Evolutionary conservation across 2,888 invertebrate species (phyloP).

Genomic region (Galerucella calmariensis): DNA sequence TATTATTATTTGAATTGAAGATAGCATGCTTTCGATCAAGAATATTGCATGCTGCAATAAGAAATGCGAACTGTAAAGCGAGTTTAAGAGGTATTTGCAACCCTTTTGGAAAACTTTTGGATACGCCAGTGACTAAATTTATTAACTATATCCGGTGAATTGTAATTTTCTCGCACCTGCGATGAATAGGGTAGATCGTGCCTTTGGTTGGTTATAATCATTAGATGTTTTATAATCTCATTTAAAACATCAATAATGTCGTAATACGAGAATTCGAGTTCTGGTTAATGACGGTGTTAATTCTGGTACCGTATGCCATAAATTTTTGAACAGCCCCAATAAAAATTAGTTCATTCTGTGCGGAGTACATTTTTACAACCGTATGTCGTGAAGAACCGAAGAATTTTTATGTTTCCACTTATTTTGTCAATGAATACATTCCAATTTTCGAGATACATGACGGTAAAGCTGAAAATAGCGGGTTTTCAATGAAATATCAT

Average conservation of each 20-base stretch:
- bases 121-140: constrained; percentile 38
- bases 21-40: no score
- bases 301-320: constrained; percentile 22
- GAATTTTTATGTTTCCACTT: no score
- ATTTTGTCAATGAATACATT: no score
- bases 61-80: no score
- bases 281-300: constrained; percentile 18
- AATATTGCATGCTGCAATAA: no score
- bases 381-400: no score
- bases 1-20: no score
- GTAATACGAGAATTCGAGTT: neutral
- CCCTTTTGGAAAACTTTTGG: constrained; percentile 14
- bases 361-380: neutral
- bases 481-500: no score
- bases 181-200: constrained; percentile 22
- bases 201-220: constrained; percentile 19
- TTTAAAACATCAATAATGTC: constrained; percentile 19
- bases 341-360: neutral
- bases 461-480: no score
- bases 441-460: no score
- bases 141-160: constrained; percentile 53
- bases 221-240: constrained; percentile 23
- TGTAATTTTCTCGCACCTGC: constrained; percentile 49
- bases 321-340: constrained; percentile 10
- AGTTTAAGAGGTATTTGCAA: neutral